phyloP scores from a whole-genome alignment of 2,113 vertebrate genomes.

The Chloroceryle aenea region DNA sequence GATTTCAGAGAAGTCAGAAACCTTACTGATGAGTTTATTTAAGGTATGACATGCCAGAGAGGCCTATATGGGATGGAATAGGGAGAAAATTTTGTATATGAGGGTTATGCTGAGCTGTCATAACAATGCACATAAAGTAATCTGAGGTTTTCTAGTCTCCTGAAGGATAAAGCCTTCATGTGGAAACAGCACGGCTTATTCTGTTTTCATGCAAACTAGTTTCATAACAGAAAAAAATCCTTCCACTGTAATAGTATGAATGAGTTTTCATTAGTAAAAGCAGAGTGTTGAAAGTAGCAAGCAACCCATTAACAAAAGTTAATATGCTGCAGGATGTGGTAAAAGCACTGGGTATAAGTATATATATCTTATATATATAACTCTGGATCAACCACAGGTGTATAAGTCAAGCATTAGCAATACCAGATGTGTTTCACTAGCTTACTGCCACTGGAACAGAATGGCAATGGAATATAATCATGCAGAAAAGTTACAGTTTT shows the following conservation, averaged over 20 bases:
- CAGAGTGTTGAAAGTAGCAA: not conserved
- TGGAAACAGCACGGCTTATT: not conserved
- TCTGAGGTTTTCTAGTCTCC: not conserved
- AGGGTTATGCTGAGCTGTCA: not conserved
- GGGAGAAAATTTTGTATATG: not conserved
- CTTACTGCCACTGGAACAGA: not conserved
- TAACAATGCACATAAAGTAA: not conserved
- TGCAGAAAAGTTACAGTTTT: not conserved
- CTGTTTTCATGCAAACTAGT: not conserved
- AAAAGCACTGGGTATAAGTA: not conserved
- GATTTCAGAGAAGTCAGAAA: not conserved
- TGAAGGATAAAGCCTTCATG: not conserved
- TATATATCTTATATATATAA: too few species aligned
- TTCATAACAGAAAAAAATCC: not conserved
- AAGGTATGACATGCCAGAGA: not conserved
- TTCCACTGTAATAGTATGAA: not conserved
- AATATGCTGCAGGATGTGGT: not conserved
- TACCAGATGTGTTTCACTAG: not conserved
- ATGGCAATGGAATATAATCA: not conserved
- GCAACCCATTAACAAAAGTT: not conserved
- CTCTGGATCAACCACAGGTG: not conserved
- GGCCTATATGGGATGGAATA: not conserved
- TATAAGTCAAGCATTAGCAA: not conserved
- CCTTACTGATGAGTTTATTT: not conserved
- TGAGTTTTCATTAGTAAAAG: not conserved